Percentiles rank a stretch among this genome's conserved stretches.
Conservation (phyloP, 2,113 vertebrate genomes). For the Burhinus bistriatus region DNA sequence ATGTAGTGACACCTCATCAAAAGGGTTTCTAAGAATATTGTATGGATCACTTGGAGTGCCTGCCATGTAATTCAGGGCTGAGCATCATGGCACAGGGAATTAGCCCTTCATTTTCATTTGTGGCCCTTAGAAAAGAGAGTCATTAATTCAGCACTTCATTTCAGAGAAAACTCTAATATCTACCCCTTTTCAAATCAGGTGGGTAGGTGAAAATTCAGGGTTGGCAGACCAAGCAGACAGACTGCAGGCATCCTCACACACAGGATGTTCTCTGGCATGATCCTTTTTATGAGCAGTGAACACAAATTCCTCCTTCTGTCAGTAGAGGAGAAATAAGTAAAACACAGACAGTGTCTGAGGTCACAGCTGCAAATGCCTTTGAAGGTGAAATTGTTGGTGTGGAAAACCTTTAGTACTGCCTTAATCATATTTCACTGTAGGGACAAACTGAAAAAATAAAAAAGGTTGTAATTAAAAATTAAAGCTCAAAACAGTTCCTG, state of each 20-base stretch:
- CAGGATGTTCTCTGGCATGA: neutral
- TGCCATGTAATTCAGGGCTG: neutral
- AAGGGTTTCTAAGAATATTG: neutral
- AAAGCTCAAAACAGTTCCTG: neutral
- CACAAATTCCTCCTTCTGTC: neutral
- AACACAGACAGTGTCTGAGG: neutral
- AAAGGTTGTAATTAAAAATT: neutral
- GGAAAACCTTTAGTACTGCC: slow-evolving; percentile 7
- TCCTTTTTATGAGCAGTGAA: neutral
- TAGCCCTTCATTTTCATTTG: neutral
- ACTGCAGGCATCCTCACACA: too few relatives aligned
- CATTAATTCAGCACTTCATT: neutral
- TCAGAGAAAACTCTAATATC: neutral
- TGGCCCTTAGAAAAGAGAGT: neutral
- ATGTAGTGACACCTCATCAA: neutral
- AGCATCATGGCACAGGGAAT: neutral
- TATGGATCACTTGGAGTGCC: neutral
- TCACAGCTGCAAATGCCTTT: slow-evolving; percentile 11
- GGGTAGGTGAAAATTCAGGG: neutral
- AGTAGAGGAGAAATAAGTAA: neutral
- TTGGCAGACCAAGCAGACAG: neutral
- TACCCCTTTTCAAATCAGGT: neutral
- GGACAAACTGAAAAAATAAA: neutral
- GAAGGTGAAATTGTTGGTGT: slow-evolving; percentile 14
- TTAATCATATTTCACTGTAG: slow-evolving; percentile 4